Base-by-base conservation (phyloP, 2,888 invertebrate genomes). In the Arge pagana region DNA sequence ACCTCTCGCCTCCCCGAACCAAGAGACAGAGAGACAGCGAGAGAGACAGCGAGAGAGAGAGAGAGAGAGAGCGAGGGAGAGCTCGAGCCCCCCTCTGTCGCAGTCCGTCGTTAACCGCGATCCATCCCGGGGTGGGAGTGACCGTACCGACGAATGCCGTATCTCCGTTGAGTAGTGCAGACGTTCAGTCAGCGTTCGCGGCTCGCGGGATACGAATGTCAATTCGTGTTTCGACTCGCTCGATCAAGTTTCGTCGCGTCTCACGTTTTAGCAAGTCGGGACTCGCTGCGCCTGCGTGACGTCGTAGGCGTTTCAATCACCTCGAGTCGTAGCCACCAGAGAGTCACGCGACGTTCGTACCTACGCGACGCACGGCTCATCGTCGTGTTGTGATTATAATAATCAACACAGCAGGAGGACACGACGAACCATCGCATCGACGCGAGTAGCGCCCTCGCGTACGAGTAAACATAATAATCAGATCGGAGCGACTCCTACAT, bases 181-280 rank as follows among this genome's bases (percentile, higher is more conserved):
- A 68, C 67, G n/a, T 66, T 70, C 71, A 71, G 73, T 74, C 70
- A 68, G 66, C 69, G 66, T 63, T 67, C 70, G 74, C 66, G 69
- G 67, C 68, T 70, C 71, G 66, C 63, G 67, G 64, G 61, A 37
- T 59, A 64, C 61, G 60, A 51, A 52, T 54, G 54, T 45, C 45
- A 23, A 31, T 23, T 8, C 33, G 8, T 26, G 3, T 3, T 2
- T 10, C 28, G n/a, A 31, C 15, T n/a, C 18, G 21, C 8, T n/a
- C n/a, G n/a, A n/a, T n/a, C n/a, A n/a, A n/a, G n/a, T n/a, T n/a
- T n/a, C 2, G 15, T 18, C 10, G 4, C 18, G 7, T 35, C 19
- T 8, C 5, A 8, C 8, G 37, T 7, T 8, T n/a, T 4, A 19
- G 16, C 19, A 23, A 2, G 24, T 24, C 4, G 2, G n/a, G n/a